Conservation (phyloP, 2,888 invertebrate species). For the Tiliacea citrago region DNA sequence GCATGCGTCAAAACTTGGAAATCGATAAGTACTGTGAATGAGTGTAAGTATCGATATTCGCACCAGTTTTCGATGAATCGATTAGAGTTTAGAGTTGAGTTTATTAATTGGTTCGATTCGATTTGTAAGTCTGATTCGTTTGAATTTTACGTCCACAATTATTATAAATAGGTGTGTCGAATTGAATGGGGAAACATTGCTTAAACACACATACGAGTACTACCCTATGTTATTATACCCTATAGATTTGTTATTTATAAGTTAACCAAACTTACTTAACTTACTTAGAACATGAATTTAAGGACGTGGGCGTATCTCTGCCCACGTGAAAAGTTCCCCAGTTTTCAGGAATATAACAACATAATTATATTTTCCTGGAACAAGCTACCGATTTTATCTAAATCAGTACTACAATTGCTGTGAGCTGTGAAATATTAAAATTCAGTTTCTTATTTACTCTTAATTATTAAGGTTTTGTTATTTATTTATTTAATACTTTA, state of each 20-base stretch:
- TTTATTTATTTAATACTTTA: too few relatives aligned
- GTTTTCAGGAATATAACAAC: neutral
- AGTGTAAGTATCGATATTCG: slow-evolving; percentile 52
- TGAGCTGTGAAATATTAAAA: neutral
- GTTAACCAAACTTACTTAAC: neutral
- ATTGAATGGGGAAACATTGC: neutral
- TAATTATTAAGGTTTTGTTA: too few relatives aligned
- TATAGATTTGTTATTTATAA: neutral
- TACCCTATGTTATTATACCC: neutral
- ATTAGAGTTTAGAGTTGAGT: slow-evolving; percentile 26
- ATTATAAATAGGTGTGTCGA: neutral
- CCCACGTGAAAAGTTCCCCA: neutral
- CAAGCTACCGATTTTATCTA: neutral
- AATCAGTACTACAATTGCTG: neutral
- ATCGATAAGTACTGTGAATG: slow-evolving; percentile 77
- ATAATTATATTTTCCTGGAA: neutral
- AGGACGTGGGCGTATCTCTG: neutral
- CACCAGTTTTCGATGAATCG: slow-evolving; percentile 50
- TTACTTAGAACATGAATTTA: neutral
- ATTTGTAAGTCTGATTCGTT: slow-evolving; percentile 7
- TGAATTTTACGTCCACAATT: neutral
- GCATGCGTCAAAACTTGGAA: slow-evolving; percentile 82
- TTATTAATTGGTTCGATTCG: slow-evolving; percentile 4
- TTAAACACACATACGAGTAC: neutral
- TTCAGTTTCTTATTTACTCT: neutral